Conservation (phyloP, 92 coral and sea anemone species). For the Isaurus tuberculatus region DNA sequence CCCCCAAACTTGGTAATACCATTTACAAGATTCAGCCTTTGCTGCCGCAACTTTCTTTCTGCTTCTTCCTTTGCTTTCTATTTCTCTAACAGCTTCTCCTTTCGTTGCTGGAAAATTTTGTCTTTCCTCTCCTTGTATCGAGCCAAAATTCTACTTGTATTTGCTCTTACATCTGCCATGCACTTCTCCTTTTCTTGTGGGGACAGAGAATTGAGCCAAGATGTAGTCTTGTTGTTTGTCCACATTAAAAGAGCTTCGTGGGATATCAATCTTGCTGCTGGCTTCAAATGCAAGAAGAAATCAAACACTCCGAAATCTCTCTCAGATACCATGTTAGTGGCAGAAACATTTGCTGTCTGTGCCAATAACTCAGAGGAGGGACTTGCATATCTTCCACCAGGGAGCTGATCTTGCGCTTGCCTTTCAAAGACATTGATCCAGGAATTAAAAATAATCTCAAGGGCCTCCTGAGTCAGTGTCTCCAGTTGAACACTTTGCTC, state of each 20-base stretch:
- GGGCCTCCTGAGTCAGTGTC: slow-evolving; percentile 57
- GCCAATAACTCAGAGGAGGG: slow-evolving; percentile 47
- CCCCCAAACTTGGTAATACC: slow-evolving; percentile 41
- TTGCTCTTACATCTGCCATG: slow-evolving; percentile 35
- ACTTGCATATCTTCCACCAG: slow-evolving; percentile 50
- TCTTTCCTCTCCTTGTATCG: slow-evolving; percentile 46
- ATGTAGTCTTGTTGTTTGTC: slow-evolving; percentile 52
- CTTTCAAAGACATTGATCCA: slow-evolving; percentile 51
- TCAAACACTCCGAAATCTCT: slow-evolving; percentile 50
- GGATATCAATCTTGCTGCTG: slow-evolving; percentile 55
- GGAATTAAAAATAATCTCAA: slow-evolving; percentile 47
- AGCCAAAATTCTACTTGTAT: background rate
- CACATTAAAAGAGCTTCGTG: slow-evolving; percentile 56
- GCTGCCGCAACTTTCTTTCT: slow-evolving; percentile 43
- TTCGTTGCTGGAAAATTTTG: slow-evolving; percentile 44
- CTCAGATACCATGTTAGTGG: slow-evolving; percentile 56
- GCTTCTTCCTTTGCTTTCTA: slow-evolving; percentile 46
- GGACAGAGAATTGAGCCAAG: slow-evolving; percentile 52
- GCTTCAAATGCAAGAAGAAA: slow-evolving; percentile 45
- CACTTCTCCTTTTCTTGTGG: slow-evolving; percentile 46
- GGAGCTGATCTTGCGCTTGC: slow-evolving; percentile 38
- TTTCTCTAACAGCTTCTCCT: slow-evolving; percentile 51
- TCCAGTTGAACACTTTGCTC: slow-evolving; percentile 41
- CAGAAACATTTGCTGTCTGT: slow-evolving; percentile 56
- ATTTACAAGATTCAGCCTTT: slow-evolving; percentile 33